These are phyloP conservation scores for Atherix ibis DNA, from an alignment of 2,888 invertebrate genomes.

Conservation along the genomic window DNA sequence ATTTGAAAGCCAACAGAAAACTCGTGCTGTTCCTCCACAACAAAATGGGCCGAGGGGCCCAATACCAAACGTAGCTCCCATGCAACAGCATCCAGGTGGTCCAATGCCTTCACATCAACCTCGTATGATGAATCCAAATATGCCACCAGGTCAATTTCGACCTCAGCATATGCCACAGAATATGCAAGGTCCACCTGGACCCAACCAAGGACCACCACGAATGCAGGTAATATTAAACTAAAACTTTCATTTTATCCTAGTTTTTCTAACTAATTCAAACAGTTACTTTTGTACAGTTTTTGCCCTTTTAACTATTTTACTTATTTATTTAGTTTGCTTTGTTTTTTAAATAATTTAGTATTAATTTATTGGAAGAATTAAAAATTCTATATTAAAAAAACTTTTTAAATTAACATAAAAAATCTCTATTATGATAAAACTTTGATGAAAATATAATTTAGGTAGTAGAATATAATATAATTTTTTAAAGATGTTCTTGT, in stretches of 20 bases:
- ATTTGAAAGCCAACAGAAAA: constrained; percentile 87
- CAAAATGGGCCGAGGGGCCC: constrained; percentile 38
- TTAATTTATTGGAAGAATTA: too few relatives aligned
- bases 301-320: too few relatives aligned
- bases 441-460: too few relatives aligned
- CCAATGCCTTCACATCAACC: constrained; percentile 35
- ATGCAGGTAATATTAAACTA: constrained; percentile 46
- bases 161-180: constrained; percentile 39
- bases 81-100: constrained; percentile 36
- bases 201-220: constrained; percentile 42
- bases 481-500: too few relatives aligned
- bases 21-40: constrained; percentile 63
- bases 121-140: constrained; percentile 42
- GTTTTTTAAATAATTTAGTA: too few relatives aligned
- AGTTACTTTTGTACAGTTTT: not conserved
- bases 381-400: too few relatives aligned
- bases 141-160: constrained; percentile 41
- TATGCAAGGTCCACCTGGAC: constrained; percentile 42
- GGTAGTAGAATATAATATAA: too few relatives aligned
- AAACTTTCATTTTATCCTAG: constrained; percentile 16
- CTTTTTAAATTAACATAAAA: too few relatives aligned
- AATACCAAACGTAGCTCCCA: constrained; percentile 28
- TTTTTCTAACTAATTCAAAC: not conserved
- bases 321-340: too few relatives aligned
- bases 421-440: too few relatives aligned